Evolutionary conservation across 2,888 invertebrate species (phyloP).

Genomic region (Leptinotarsa rubiginosa): DNA sequence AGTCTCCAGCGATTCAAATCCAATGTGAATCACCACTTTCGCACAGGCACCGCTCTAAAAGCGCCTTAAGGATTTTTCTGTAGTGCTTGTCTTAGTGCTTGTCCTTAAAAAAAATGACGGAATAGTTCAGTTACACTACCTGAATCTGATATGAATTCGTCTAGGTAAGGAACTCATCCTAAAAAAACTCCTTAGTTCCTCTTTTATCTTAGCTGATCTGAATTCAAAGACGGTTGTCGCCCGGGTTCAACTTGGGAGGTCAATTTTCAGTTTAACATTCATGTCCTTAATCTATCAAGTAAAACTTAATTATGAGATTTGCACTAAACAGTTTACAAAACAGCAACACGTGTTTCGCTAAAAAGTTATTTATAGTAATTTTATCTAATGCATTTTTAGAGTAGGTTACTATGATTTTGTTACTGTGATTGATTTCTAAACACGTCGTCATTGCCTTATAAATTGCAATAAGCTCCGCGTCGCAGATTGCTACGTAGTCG

Average conservation of each 20-base stretch:
- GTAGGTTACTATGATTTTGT: too few species aligned
- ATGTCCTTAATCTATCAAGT: conserved; percentile 18
- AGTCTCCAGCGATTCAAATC: too few species aligned
- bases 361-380: too few species aligned
- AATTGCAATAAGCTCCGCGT: conserved; percentile 1
- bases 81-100: too few species aligned
- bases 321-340: too few species aligned
- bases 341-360: too few species aligned
- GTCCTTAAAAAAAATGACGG: conserved; percentile 12
- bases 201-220: conserved; percentile 46
- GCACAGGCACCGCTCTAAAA: too few species aligned
- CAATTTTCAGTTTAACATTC: background rate
- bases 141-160: conserved; percentile 44
- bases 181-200: conserved; percentile 48
- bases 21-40: too few species aligned
- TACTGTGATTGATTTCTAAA: conserved; percentile 27
- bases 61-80: too few species aligned
- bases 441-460: conserved; percentile 28
- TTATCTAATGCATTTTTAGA: too few species aligned
- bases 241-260: background rate
- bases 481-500: background rate
- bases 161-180: conserved; percentile 44
- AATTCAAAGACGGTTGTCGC: conserved; percentile 43
- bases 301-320: too few species aligned
- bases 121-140: conserved; percentile 37